phyloP scores from a whole-genome alignment of 2,113 vertebrate genomes.

The Ginglymostoma cirratum region DNA sequence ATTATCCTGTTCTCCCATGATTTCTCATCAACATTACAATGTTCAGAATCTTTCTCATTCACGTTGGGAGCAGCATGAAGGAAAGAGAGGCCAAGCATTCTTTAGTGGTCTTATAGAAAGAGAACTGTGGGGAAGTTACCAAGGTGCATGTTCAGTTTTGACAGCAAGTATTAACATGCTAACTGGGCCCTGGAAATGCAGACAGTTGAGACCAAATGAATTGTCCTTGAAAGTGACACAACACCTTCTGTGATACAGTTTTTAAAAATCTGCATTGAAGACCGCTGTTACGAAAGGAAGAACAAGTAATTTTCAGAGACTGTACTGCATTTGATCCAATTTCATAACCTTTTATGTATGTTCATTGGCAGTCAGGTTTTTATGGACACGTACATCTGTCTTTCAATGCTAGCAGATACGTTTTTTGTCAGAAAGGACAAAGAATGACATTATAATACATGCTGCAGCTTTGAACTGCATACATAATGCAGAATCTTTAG shows the following conservation, averaged over 20 bases:
- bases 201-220: not conserved
- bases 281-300: not conserved
- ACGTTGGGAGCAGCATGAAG: not conserved
- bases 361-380: constrained; percentile 18
- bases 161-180: not conserved
- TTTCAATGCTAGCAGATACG: not conserved
- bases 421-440: not conserved
- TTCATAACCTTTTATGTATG: not conserved
- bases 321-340: not conserved
- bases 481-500: not conserved
- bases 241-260: not conserved
- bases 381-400: not conserved
- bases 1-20: not conserved
- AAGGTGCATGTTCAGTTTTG: not conserved
- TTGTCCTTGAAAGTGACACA: not conserved
- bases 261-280: not conserved
- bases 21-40: not conserved
- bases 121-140: not conserved
- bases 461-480: not conserved
- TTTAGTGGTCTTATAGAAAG: too few relatives aligned
- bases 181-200: not conserved
- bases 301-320: not conserved
- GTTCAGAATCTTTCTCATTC: not conserved
- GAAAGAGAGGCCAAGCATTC: not conserved
- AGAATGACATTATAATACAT: constrained; percentile 1